A percentile compares a stretch with the other conserved stretches of the same genome.
Conservation (phyloP, 2,888 invertebrate species). For the Trissolcus brochymenae region DNA sequence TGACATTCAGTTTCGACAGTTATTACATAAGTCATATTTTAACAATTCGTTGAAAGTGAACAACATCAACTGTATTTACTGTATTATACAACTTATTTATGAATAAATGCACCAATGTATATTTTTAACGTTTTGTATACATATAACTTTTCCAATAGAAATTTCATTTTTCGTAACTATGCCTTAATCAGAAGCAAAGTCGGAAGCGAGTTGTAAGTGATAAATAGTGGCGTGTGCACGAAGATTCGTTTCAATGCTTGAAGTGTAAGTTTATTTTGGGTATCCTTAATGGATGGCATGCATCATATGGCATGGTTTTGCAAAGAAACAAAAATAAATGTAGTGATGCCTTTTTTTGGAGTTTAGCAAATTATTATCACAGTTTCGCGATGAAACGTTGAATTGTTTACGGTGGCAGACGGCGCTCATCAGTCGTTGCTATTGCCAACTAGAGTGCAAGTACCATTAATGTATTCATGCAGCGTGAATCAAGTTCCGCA, state of each 20-base stretch:
- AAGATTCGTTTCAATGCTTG: conserved; percentile 43
- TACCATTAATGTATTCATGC: conserved; percentile 44
- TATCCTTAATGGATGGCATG: conserved; percentile 54
- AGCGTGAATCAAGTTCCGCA: conserved; percentile 37
- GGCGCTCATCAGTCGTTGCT: conserved; percentile 10
- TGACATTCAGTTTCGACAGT: not conserved
- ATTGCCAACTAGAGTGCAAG: conserved; percentile 54
- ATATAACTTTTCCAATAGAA: too few relatives aligned
- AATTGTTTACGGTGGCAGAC: conserved; percentile 25
- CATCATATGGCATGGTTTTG: conserved; percentile 28
- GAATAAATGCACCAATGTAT: too few relatives aligned
- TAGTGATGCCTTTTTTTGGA: conserved; percentile 10
- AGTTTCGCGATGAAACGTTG: too few relatives aligned
- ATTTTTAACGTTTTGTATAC: too few relatives aligned
- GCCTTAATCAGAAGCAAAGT: conserved; percentile 30
- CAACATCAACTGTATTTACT: not conserved
- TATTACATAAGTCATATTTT: too few relatives aligned
- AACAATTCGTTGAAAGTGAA: too few relatives aligned
- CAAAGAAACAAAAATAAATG: conserved; percentile 47
- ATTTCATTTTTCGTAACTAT: conserved; percentile 16
- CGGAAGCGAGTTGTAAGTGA: conserved; percentile 43
- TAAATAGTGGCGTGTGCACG: conserved; percentile 44
- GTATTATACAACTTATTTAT: not conserved
- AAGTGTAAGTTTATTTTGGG: conserved; percentile 59
- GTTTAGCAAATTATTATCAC: not conserved